Evolutionary conservation across 2,888 invertebrate species (phyloP).

Genomic region (Drosophila neotestacea): DNA sequence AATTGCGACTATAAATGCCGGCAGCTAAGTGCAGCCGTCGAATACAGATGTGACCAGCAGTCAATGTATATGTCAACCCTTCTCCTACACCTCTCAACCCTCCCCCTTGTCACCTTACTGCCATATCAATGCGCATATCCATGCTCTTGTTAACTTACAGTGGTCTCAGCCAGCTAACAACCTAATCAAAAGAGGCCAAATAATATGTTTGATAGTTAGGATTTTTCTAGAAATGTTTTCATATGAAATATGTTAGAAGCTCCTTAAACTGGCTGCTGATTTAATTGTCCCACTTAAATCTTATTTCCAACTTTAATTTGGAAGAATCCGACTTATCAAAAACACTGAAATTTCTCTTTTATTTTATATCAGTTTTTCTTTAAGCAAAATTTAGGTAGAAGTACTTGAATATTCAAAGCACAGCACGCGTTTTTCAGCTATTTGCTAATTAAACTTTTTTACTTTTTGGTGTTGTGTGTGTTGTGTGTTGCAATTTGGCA

Average conservation of each 20-base stretch:
- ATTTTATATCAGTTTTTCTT: no score
- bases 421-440: neutral
- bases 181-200: neutral
- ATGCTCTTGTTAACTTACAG: constrained; percentile 18
- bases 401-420: no score
- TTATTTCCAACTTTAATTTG: no score
- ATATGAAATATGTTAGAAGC: no score
- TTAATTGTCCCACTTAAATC: no score
- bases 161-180: constrained; percentile 7
- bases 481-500: neutral
- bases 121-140: constrained; percentile 1
- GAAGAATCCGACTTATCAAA: no score
- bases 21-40: constrained; percentile 58
- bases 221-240: no score
- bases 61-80: neutral
- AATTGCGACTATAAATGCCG: constrained; percentile 58
- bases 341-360: no score
- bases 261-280: no score
- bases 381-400: no score
- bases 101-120: neutral
- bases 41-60: constrained; percentile 37
- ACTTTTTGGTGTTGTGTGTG: neutral
- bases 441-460: constrained; percentile 7
- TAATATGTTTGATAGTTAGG: no score
- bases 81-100: neutral